Conservation (phyloP, 2,797 vertebrate species). For the Atherinosoma microstoma region DNA sequence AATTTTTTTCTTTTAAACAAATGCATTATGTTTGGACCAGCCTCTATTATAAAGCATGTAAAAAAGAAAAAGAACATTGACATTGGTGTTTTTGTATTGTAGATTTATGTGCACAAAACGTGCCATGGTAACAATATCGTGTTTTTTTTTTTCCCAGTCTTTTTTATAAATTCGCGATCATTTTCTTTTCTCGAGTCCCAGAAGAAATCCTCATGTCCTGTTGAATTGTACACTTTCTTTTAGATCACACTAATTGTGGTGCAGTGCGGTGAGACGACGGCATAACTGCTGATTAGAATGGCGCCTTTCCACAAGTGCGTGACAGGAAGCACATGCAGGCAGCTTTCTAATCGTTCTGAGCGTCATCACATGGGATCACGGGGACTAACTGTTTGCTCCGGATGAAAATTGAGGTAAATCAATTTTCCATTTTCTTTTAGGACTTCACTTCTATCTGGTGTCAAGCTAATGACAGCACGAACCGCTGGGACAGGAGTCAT, state of each 20-base stretch:
- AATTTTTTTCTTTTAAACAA: too few species aligned
- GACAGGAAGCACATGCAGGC: conserved; percentile 53
- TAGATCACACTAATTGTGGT: conserved; percentile 56
- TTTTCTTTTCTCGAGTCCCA: too few species aligned
- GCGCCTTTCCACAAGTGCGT: conserved; percentile 57
- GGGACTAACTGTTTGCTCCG: conserved; percentile 75
- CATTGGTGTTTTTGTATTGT: too few species aligned
- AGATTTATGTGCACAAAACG: too few species aligned
- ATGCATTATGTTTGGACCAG: too few species aligned
- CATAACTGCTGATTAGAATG: conserved; percentile 50
- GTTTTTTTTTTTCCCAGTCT: too few species aligned
- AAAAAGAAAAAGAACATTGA: too few species aligned
- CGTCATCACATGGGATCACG: conserved; percentile 67
- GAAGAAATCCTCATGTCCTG: neutral
- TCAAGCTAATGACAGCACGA: conserved; percentile 79
- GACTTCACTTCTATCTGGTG: conserved; percentile 79
- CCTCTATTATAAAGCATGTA: too few species aligned
- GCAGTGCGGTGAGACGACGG: conserved; percentile 44
- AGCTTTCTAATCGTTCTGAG: conserved; percentile 63
- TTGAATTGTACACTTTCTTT: conserved; percentile 46
- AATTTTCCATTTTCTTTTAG: conserved; percentile 85
- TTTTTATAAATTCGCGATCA: too few species aligned
- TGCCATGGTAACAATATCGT: too few species aligned
- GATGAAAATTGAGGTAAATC: conserved; percentile 83
- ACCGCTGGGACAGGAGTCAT: conserved; percentile 77